Evolutionary conservation across 2,888 invertebrate species (phyloP), one percentile per base, ranked within the genome.

Genomic region (Melolontha melolontha): DNA sequence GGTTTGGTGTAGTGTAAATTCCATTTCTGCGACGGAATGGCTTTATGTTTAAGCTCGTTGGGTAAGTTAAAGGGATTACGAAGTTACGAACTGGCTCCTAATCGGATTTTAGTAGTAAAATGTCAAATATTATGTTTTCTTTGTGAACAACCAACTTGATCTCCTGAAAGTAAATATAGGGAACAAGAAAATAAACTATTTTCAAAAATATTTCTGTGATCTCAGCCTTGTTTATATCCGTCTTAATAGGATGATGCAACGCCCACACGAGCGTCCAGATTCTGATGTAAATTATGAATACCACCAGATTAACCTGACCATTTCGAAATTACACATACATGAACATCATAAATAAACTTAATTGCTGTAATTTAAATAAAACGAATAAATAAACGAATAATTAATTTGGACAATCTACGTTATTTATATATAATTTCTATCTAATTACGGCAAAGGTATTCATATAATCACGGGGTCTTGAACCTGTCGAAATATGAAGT

Each of bases 51-150:
- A 44, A 54, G 27, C 52, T 57, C 50, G 66, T 49, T 34, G 41
- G 49, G 59, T 47, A 47, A 62, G 59, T 62, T 62, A 62, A 62
- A 47, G 34, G 64, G 66, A 66, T 69, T 66, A 67, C 52, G 22
- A 42, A 47, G 50, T 47, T 59, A 67, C 66, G 62, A 52, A 34
- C 66, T 66, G 70, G 55, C 70, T 54, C 64, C 49, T 70, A 70
- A 70, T 70, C 70, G 67, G 70, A 67, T 70, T 70, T 70, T 57
- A 57, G 64, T 67, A 70, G 70, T 70, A 70, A 70, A 70, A 64
- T 67, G 70, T 70, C 67, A 70, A 70, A 70, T 70, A 70, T 67
- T 70, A 70, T 70, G 70, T 70, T 70, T 69, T 51, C 50, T 40
- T 40, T 51, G 42, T 54, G 69, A 66, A 52, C 69, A 42, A 51